Percentiles rank a stretch among this genome's conserved stretches.
Conservation (phyloP, 2,888 invertebrate genomes). For the Selenia dentaria region DNA sequence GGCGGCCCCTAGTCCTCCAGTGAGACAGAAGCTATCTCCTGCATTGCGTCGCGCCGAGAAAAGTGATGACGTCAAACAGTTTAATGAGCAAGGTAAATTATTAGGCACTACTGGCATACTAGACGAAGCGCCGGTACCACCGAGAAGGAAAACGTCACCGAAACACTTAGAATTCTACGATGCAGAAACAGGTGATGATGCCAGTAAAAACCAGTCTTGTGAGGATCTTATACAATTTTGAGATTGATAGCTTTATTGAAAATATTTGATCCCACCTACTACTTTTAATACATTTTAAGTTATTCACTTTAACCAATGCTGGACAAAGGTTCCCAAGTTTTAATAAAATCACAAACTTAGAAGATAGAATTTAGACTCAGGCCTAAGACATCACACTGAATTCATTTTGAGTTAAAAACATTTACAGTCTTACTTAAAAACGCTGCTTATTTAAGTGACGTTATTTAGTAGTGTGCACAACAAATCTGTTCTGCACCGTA, state of each 20-base stretch:
- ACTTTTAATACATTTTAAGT: conserved; percentile 1
- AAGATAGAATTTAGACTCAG: too few species aligned
- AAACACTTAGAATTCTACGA: conserved; percentile 48
- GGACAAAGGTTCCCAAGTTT: too few species aligned
- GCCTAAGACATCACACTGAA: too few species aligned
- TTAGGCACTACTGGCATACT: conserved; percentile 63
- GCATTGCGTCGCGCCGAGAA: conserved; percentile 47
- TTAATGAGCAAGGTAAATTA: conserved; percentile 58
- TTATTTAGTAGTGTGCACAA: too few species aligned
- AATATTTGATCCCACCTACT: conserved; percentile 29
- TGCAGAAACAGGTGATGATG: conserved; percentile 33
- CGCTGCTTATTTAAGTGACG: too few species aligned
- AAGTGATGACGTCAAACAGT: conserved; percentile 46
- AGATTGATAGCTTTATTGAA: conserved; percentile 24
- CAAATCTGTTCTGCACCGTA: too few species aligned
- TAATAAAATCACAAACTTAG: too few species aligned
- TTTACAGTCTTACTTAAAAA: too few species aligned
- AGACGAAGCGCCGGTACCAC: conserved; percentile 65
- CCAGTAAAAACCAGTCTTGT: conserved; percentile 40
- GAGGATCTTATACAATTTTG: conserved; percentile 78
- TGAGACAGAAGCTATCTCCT: conserved; percentile 69
- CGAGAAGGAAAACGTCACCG: conserved; percentile 69
- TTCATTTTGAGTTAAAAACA: too few species aligned
- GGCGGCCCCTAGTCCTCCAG: conserved; percentile 77
- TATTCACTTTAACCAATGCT: too few species aligned